Conservation (phyloP, 2,888 invertebrate species). For the Atrina japonica region DNA sequence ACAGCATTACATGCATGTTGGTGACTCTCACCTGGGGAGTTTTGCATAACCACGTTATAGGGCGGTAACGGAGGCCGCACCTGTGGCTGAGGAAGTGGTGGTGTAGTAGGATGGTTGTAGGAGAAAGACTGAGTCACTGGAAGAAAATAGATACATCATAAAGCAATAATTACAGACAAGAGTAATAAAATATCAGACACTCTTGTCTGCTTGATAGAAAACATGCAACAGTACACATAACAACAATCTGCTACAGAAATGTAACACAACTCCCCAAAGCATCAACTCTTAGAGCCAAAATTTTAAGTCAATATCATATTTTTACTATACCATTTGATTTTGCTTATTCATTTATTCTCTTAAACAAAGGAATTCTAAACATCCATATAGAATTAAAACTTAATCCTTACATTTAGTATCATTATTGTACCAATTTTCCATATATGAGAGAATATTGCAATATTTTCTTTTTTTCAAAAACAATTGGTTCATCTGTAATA, state of each 20-base stretch:
- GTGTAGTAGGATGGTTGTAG: constrained; percentile 31
- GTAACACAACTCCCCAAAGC: not conserved
- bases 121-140: constrained; percentile 42
- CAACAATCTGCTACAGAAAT: not conserved
- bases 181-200: not conserved
- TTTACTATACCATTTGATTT: too few species aligned
- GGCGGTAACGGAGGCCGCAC: constrained; percentile 76
- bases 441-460: too few species aligned
- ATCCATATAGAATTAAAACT: too few species aligned
- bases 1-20: too few species aligned
- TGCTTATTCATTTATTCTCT: too few species aligned
- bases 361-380: too few species aligned
- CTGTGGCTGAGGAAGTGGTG: constrained; percentile 51
- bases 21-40: constrained; percentile 66
- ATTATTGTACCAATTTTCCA: too few species aligned
- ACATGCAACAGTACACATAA: not conserved
- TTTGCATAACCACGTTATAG: constrained; percentile 77
- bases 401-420: too few species aligned
- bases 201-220: not conserved
- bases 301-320: too few species aligned
- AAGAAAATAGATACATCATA: constrained; percentile 39
- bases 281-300: too few species aligned
- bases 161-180: constrained; percentile 2
- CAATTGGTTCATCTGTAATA: too few species aligned
- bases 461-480: too few species aligned